Evolutionary conservation across 2,113 vertebrate species (phyloP).

Genomic region (Crotophaga sulcirostris): DNA sequence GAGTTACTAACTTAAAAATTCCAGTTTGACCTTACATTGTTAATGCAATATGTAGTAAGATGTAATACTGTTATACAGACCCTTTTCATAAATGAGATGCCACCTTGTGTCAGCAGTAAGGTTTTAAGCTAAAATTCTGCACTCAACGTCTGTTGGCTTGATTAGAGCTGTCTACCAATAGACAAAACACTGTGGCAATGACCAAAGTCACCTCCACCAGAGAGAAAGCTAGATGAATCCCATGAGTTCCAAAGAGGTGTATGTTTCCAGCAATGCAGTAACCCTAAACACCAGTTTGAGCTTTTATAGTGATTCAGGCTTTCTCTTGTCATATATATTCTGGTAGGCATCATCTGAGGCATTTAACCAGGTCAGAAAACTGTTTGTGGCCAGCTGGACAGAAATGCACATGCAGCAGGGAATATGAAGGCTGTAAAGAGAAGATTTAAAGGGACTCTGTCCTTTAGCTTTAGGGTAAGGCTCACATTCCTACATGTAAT

Average conservation of each 20-base stretch:
- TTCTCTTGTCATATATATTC: neutral
- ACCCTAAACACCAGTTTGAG: neutral
- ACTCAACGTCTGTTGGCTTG: neutral
- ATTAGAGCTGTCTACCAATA: neutral
- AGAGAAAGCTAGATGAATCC: neutral
- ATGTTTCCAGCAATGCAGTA: neutral
- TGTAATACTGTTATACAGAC: neutral
- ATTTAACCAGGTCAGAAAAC: neutral
- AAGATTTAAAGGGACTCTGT: neutral
- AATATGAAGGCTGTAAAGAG: neutral
- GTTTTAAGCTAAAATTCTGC: neutral
- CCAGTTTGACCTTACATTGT: neutral
- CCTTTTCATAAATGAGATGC: neutral
- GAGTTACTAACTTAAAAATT: neutral
- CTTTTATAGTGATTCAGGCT: rapidly evolving
- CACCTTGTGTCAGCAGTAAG: neutral
- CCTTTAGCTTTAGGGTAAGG: neutral
- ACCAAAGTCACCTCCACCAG: neutral
- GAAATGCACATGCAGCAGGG: neutral
- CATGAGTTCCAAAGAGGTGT: rapidly evolving
- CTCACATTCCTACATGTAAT: neutral
- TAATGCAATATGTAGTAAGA: neutral
- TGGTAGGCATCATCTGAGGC: neutral
- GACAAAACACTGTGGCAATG: neutral
- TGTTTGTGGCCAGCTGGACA: neutral